Percentiles rank a stretch among this genome's conserved stretches.
Conservation (phyloP, 2,888 invertebrate species). For the Galerucella nymphaeae region DNA sequence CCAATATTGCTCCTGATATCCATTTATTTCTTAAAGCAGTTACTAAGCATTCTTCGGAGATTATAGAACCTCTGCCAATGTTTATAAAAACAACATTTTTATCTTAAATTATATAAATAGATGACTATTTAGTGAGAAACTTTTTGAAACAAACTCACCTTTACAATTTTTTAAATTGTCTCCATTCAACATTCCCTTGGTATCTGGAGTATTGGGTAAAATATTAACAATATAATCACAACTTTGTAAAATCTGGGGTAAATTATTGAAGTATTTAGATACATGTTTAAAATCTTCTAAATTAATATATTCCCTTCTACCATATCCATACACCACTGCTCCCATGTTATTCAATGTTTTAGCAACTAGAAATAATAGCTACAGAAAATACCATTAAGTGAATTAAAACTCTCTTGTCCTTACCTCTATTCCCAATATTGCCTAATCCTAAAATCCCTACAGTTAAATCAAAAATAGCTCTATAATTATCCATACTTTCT, state of each 20-base stretch:
- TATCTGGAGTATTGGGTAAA: conserved; percentile 67
- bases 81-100: conserved; percentile 69
- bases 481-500: conserved; percentile 59
- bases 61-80: conserved; percentile 70
- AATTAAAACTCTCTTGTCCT: conserved; percentile 26
- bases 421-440: conserved; percentile 67
- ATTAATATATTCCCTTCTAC: conserved; percentile 44
- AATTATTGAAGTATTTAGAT: conserved; percentile 56
- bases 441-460: conserved; percentile 70
- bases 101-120: conserved; percentile 43
- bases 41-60: conserved; percentile 66
- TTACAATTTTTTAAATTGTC: conserved; percentile 65
- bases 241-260: conserved; percentile 62
- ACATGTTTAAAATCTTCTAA: conserved; percentile 46
- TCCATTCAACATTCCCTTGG: conserved; percentile 66
- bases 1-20: conserved; percentile 69
- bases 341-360: conserved; percentile 64
- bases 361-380: conserved; percentile 62
- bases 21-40: conserved; percentile 67
- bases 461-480: conserved; percentile 65
- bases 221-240: conserved; percentile 70
- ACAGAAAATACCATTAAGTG: conserved; percentile 6
- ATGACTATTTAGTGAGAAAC: not conserved
- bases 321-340: conserved; percentile 58
- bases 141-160: conserved; percentile 49